These are phyloP conservation scores for Cephalopterus ornatus DNA, from an alignment of 2,113 vertebrate genomes.

Conservation along the genomic window DNA sequence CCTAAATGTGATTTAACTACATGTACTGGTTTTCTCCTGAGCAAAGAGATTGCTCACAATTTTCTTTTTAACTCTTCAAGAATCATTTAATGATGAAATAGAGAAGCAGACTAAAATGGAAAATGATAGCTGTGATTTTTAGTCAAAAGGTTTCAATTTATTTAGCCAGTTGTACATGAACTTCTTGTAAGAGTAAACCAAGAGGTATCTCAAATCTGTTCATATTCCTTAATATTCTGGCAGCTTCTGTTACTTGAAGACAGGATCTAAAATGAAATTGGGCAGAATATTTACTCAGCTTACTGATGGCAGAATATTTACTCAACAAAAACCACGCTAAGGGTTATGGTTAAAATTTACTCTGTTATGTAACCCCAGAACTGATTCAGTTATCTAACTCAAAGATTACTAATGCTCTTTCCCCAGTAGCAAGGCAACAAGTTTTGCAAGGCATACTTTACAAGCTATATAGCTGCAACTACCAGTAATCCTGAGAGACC, in stretches of 20 bases:
- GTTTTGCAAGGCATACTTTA: neutral
- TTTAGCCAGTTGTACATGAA: fast-evolving
- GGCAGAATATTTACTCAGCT: neutral
- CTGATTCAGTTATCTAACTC: neutral
- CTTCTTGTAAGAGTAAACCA: neutral
- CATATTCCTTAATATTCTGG: neutral
- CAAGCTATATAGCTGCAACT: neutral
- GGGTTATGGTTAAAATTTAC: neutral
- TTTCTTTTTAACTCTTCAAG: neutral
- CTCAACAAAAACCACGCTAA: neutral
- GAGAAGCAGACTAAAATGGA: neutral
- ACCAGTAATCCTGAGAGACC: neutral
- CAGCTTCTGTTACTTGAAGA: neutral
- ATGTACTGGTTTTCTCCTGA: neutral
- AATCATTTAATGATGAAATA: neutral
- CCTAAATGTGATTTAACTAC: neutral
- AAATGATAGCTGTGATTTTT: neutral
- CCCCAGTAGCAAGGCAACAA: neutral
- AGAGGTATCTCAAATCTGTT: neutral
- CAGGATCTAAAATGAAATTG: neutral
- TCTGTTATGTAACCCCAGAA: neutral
- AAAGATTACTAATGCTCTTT: neutral
- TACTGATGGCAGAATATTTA: neutral
- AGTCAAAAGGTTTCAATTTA: neutral
- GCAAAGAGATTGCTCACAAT: neutral